Percentiles rank a stretch among this genome's conserved stretches.
phyloP scores from a whole-genome alignment of 2,888 invertebrate species.

The Himalopsyche tibetana region DNA sequence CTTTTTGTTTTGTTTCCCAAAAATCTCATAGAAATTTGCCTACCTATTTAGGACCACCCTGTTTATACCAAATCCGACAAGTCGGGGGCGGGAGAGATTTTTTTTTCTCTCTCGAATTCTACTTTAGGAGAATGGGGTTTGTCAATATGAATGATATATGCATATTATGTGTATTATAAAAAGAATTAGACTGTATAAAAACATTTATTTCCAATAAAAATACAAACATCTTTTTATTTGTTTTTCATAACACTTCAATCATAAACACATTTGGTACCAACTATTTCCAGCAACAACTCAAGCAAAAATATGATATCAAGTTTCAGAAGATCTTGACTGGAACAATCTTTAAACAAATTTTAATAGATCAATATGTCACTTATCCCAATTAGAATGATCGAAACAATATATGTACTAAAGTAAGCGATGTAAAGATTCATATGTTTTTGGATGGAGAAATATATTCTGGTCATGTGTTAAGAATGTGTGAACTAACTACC shows the following conservation, averaged over 20 bases:
- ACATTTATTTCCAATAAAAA: conserved; percentile 22
- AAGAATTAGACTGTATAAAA: background rate
- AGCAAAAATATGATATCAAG: background rate
- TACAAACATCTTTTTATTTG: background rate
- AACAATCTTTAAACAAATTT: background rate
- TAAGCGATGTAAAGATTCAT: background rate
- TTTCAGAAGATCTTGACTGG: background rate
- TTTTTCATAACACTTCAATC: background rate
- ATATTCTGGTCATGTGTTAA: background rate
- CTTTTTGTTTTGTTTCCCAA: no score
- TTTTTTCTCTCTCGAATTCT: no score
- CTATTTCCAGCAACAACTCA: background rate
- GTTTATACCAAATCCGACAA: no score
- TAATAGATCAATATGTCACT: background rate
- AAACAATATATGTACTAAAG: background rate
- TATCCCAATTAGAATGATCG: background rate
- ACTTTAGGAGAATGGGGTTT: no score
- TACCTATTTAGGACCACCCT: no score
- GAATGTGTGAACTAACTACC: background rate
- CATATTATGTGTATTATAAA: background rate
- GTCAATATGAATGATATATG: no score
- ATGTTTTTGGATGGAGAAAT: background rate
- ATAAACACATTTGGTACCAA: background rate
- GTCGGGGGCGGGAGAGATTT: no score
- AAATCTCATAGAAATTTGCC: no score